Conservation (phyloP, 2,113 vertebrate species). For the Candoia aspera region DNA sequence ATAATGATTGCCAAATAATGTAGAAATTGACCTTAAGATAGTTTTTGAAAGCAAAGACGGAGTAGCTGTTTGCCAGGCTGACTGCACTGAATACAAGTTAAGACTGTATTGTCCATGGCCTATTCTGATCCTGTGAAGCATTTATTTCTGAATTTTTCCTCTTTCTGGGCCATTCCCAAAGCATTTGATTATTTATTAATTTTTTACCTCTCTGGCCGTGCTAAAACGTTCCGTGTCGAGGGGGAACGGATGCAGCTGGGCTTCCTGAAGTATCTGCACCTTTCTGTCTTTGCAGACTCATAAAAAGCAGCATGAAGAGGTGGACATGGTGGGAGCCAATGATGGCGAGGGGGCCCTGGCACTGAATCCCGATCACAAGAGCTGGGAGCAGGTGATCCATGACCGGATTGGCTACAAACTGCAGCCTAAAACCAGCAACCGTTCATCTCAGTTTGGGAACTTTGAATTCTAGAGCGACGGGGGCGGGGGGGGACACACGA, state of each 20-base stretch:
- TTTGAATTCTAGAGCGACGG: constrained; percentile 77
- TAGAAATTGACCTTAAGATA: not conserved
- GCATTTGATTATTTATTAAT: not conserved
- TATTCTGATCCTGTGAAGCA: not conserved
- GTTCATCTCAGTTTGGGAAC: constrained; percentile 88
- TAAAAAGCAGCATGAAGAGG: constrained; percentile 91
- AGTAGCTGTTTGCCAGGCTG: not conserved
- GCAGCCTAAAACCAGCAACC: constrained; percentile 87
- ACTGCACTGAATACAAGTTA: not conserved
- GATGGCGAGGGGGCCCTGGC: constrained; percentile 78
- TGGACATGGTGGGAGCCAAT: constrained; percentile 76
- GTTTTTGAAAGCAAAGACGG: no score
- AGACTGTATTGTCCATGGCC: no score
- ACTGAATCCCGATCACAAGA: constrained; percentile 77
- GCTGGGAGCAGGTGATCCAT: constrained; percentile 88
- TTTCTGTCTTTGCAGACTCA: constrained; percentile 75
- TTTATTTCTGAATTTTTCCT: not conserved
- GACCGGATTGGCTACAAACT: constrained; percentile 96
- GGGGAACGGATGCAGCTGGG: not conserved
- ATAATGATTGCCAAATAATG: not conserved
- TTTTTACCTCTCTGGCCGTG: no score
- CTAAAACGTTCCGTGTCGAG: no score
- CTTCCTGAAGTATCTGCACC: not conserved
- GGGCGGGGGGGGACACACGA: no score
- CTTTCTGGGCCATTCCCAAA: not conserved